Evolutionary conservation across 2,888 invertebrate genomes (phyloP), one percentile per base, ranked within the genome.

Genomic region (Lypha dubia): DNA sequence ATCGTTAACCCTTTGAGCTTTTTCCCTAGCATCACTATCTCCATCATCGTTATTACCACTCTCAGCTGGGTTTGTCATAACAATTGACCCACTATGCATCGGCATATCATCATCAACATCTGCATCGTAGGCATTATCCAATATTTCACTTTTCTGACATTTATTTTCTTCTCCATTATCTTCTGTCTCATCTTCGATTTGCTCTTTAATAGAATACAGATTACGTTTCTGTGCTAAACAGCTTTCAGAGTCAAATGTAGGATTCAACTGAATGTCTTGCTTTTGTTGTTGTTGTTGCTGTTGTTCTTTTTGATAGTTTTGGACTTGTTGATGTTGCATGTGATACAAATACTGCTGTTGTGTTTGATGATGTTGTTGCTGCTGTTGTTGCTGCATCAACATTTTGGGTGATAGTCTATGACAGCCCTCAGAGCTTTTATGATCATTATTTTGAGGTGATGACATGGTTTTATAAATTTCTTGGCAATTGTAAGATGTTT

Each of bases 61-160:
- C 41, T 1, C 46, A 63, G 81, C 44, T 73, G 77, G 32, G 85
- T 77, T 51, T 53, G 65, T 76, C 58, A 65, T 58, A 44, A 46
- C 82, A 82, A 24, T 65, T 83, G 74, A 65, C 71, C 58, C 60
- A 70, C 60, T 67, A 46, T 63, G 79, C 67, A 85, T 83, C 41
- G 81, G 68, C 51, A 86, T 58, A 80, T 88, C 86, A 86, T 90
- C 90, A 84, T 91, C 91, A 83, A 90, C 90, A 86, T 91, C 90
- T 17, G 89, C 90, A 87, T 90, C 90, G 86, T 90, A 90, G 20
- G 90, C 89, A 74, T 84, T 85, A 84, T 90, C 90, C 7, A 84
- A 32, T 63, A 86, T 87, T 67, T 81, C 86, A 70, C 53, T 58
- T 38, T 28, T 35, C 24, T 70, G 74, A 75, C 53, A 38, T 56